Conservation (phyloP, 2,888 invertebrate species). For the Drosophila bunnanda region DNA sequence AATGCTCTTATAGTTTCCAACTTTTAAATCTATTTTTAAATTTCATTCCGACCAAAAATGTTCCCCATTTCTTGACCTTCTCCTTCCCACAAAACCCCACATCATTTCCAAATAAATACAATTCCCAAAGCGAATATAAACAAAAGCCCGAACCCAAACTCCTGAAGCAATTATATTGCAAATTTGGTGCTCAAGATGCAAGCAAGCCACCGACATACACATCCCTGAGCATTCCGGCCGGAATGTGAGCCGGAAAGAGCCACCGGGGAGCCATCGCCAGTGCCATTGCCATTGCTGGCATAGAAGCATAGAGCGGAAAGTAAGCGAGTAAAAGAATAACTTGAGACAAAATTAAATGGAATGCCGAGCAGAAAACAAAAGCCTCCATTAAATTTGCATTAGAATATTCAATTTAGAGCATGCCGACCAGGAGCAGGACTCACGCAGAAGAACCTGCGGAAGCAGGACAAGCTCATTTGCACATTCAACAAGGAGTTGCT, state of each 20-base stretch:
- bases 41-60: too few relatives aligned
- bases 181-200: constrained; percentile 34
- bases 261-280: constrained; percentile 33
- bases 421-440: constrained; percentile 8
- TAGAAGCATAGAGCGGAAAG: constrained; percentile 17
- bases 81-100: neutral
- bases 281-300: neutral
- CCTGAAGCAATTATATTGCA: constrained; percentile 32
- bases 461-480: constrained; percentile 47
- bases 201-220: constrained; percentile 21
- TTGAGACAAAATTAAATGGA: constrained; percentile 63
- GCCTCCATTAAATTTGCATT: constrained; percentile 73
- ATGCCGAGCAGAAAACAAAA: constrained; percentile 44
- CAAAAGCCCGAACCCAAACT: neutral
- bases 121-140: constrained; percentile 18
- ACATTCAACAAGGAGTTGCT: constrained; percentile 49
- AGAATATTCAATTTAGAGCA: constrained; percentile 71
- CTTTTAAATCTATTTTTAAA: neutral
- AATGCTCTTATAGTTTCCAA: too few relatives aligned
- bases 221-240: constrained; percentile 21
- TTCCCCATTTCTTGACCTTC: neutral
- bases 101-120: constrained; percentile 13
- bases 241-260: constrained; percentile 30
- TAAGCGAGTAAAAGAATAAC: constrained; percentile 41
- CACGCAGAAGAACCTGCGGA: constrained; percentile 27